Percentiles rank a stretch among this genome's conserved stretches.
Conservation (phyloP, 2,797 vertebrate genomes). For the Pangasius krempfi region DNA sequence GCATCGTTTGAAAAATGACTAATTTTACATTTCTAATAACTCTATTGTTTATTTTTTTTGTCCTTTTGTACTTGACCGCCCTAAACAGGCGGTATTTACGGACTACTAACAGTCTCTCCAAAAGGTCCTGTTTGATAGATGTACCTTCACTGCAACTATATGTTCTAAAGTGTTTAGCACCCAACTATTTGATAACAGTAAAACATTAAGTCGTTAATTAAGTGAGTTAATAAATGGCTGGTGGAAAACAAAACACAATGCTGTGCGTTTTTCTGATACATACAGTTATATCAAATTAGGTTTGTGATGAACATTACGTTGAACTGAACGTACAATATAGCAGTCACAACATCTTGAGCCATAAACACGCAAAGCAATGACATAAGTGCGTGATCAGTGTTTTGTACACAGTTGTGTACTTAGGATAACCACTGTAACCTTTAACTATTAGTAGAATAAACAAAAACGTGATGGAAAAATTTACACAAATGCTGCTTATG, state of each 20-base stretch:
- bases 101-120: not conserved
- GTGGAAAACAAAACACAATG: not conserved
- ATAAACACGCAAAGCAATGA: not conserved
- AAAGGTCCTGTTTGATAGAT: not conserved
- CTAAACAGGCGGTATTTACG: not conserved
- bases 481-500: too few relatives aligned
- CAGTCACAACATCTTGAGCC: not conserved
- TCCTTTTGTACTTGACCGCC: not conserved
- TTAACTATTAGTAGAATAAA: not conserved
- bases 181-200: not conserved
- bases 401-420: not conserved
- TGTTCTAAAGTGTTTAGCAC: not conserved
- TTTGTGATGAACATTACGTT: not conserved
- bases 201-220: not conserved
- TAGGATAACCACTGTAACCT: not conserved
- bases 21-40: not conserved
- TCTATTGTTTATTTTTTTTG: not conserved
- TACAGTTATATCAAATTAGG: not conserved
- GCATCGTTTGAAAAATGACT: not conserved
- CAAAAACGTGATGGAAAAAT: not conserved
- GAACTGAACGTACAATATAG: not conserved
- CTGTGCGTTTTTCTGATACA: not conserved
- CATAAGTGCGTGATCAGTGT: not conserved
- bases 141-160: not conserved
- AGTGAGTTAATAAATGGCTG: not conserved